Base-by-base conservation (phyloP, 2,888 invertebrate species). In the Gisinianus flammeolus region DNA sequence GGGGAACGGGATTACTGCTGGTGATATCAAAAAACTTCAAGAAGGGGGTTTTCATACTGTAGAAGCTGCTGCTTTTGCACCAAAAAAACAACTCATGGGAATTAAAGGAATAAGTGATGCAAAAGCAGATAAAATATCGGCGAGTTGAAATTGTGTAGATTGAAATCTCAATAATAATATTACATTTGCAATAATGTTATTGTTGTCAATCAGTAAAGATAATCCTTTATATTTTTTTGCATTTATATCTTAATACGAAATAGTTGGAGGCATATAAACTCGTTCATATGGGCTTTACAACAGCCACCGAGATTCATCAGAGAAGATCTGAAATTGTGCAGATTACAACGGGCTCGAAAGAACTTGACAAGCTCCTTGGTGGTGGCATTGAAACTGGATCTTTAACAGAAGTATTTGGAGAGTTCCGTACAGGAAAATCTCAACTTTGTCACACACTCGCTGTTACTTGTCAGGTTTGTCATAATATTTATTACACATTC, bases 211-310 rank as follows among this genome's bases (percentile, higher is more conserved):
- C 8, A 16, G 12, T 62, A 10, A 10, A 62, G 6, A n/a, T n/a
- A n/a, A n/a, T n/a, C n/a, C n/a, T 54, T 28, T 16, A 44, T 6
- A 64, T 33, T 66, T 19, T 10, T 58, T 54, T 44, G 10, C 19
- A 24, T 44, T 69, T 44, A 6, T 44, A 6, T 74, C 74, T 73
- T 68, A 76, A 74, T 28, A 76, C 35, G n/a, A 69, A 79, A 30
- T 82, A 89, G 91, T 86, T 91, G 2, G 98, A 97, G 88, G 97
- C 98, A 1, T 91, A 92, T 0, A 99, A 98, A 87, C 87, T 96
- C 56, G 96, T 98, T 0, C 96, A 96, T 0, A 96, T 99, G 94
- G 98, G 98, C 0, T 99, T 99, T 86, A 97, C 97, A 5, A 97
- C 98, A 31, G 99, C 99, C 0, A 95, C 97, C 3, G 96, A 96